Evolutionary conservation across 30 jellyfish, hydroid and myxozoan genomes (phyloP).

Genomic region (Chironex yamaguchii): DNA sequence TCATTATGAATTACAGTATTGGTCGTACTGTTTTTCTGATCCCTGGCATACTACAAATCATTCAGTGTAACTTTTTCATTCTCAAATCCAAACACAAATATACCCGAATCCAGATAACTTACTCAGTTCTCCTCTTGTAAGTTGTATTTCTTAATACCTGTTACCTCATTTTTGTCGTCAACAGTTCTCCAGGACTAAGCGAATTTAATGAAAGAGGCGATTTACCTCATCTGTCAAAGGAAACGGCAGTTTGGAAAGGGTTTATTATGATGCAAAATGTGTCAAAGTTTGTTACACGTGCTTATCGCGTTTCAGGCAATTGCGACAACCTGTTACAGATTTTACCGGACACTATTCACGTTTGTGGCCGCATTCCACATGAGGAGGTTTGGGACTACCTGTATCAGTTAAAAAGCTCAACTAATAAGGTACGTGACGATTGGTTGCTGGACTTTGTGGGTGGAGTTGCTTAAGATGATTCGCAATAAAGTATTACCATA

Average conservation of each 20-base stretch:
- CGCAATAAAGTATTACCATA: too few relatives aligned
- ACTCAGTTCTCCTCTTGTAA: too few relatives aligned
- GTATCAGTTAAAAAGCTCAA: constrained; percentile 73
- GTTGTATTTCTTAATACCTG: too few relatives aligned
- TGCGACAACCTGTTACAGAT: constrained; percentile 84
- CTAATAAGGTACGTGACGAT: constrained; percentile 34
- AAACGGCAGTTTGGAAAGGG: constrained; percentile 88
- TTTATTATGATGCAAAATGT: constrained; percentile 85
- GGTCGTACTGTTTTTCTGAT: too few relatives aligned
- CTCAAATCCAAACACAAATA: too few relatives aligned
- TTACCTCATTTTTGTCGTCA: too few relatives aligned
- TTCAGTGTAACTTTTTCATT: too few relatives aligned
- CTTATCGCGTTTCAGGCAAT: constrained; percentile 90
- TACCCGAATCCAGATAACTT: too few relatives aligned
- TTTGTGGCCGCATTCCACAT: constrained; percentile 89
- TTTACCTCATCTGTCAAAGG: neutral
- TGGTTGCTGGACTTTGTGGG: neutral
- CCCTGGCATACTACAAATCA: too few relatives aligned
- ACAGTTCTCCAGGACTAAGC: neutral
- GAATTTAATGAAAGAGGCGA: neutral
- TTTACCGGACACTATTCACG: constrained; percentile 86
- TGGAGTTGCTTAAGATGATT: too few relatives aligned
- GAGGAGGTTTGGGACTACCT: constrained; percentile 97
- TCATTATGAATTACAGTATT: too few relatives aligned
- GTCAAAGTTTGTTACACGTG: constrained; percentile 82